Percentiles rank a stretch among this genome's conserved stretches.
Conservation (phyloP, 2,113 vertebrate genomes). For the Varanus komodoensis region DNA sequence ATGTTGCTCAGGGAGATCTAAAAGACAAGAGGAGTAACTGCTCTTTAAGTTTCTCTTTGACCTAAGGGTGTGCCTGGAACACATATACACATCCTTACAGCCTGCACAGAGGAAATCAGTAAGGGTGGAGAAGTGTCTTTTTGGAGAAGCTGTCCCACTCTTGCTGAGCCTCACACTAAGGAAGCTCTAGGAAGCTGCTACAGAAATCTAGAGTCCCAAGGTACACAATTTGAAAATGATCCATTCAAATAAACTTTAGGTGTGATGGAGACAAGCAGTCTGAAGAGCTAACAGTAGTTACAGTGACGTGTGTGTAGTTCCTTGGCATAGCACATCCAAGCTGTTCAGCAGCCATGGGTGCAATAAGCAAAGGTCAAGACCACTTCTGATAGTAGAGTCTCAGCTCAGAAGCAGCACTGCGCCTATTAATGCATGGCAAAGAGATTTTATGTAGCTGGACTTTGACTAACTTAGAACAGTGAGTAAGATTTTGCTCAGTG, state of each 20-base stretch:
- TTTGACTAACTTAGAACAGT: not conserved
- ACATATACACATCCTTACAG: not conserved
- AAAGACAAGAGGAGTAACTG: not conserved
- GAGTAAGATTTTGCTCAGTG: not conserved
- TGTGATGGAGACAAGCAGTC: conserved; percentile 5
- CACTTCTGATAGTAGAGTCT: not conserved
- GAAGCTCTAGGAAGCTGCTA: not conserved
- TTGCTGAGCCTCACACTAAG: not conserved
- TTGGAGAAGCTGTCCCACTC: not conserved
- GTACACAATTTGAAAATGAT: not conserved
- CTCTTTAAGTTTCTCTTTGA: not conserved
- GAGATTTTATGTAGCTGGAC: not conserved
- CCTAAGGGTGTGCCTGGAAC: not conserved
- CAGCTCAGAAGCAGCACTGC: not conserved
- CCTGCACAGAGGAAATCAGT: not conserved
- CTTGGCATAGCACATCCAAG: not conserved
- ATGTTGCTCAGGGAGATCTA: not conserved
- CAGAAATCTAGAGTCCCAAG: not conserved
- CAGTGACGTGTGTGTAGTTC: conserved; percentile 45
- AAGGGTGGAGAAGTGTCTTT: too few species aligned
- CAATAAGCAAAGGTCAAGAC: rapidly evolving
- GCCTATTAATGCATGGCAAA: not conserved
- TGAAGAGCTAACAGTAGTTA: conserved; percentile 49
- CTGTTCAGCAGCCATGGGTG: not conserved
- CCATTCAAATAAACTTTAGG: not conserved